A percentile compares a stretch with the other conserved stretches of the same genome.
Conservation (phyloP, 2,113 vertebrate genomes). For the Neogale vison region DNA sequence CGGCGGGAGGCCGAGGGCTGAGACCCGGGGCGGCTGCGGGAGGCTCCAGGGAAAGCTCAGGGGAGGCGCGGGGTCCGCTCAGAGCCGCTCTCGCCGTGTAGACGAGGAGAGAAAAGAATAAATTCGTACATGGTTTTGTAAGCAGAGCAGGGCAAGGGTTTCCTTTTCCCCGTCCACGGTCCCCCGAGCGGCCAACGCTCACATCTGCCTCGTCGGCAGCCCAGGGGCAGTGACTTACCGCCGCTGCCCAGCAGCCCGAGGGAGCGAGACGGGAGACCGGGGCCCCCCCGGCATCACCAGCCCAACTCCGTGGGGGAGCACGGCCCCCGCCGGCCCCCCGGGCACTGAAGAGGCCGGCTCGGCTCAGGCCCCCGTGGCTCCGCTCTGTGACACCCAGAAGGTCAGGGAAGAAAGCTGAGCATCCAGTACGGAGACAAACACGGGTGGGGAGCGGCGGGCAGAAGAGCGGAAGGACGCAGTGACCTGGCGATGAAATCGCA, state of each 20-base stretch:
- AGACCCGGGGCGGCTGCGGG: accelerated
- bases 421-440: accelerated
- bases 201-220: neutral
- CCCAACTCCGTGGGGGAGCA: neutral
- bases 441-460: too few relatives aligned
- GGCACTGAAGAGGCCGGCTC: neutral
- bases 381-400: accelerated
- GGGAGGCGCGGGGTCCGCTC: neutral
- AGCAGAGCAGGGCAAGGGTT: neutral
- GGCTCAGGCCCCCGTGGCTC: neutral
- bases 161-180: neutral
- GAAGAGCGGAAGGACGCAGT: neutral
- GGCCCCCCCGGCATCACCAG: neutral
- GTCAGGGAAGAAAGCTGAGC: accelerated
- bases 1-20: accelerated
- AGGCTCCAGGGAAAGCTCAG: neutral
- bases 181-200: neutral
- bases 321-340: accelerated
- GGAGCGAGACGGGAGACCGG: neutral
- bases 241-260: neutral
- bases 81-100: neutral
- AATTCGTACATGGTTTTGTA: neutral
- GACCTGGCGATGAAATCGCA: neutral
- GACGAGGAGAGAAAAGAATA: neutral
- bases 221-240: neutral